A percentile compares a stretch with the other conserved stretches of the same genome.
Conservation (phyloP, 2,113 vertebrate species). For the Gasterosteus nipponicus region DNA sequence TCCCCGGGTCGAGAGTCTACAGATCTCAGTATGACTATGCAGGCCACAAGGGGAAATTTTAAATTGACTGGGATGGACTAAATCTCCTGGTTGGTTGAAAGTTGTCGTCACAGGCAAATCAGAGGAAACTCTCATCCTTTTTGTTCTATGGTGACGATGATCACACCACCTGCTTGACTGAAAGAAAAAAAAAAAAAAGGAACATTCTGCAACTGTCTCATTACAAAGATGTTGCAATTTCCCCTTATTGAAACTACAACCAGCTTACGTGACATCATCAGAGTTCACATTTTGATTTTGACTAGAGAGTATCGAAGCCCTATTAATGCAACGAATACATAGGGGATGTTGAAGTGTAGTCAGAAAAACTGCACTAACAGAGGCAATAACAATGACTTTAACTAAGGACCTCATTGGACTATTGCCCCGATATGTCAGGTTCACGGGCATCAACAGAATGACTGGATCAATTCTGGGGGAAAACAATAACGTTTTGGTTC, state of each 20-base stretch:
- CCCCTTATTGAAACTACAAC: neutral
- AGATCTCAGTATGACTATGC: neutral
- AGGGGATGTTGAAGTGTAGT: constrained; percentile 19
- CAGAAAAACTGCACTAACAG: neutral
- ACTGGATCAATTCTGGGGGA: neutral
- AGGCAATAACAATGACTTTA: constrained; percentile 17
- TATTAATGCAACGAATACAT: constrained; percentile 10
- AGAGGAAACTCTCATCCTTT: neutral
- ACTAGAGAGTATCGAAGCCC: neutral
- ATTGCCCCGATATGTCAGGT: constrained; percentile 5
- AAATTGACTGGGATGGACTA: neutral
- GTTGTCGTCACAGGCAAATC: neutral
- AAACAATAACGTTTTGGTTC: neutral
- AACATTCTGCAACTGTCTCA: constrained; percentile 13
- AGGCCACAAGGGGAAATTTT: neutral
- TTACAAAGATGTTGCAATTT: constrained; percentile 38
- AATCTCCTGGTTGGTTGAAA: neutral
- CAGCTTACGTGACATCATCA: neutral
- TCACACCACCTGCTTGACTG: neutral
- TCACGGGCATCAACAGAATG: neutral
- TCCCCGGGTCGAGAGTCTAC: neutral
- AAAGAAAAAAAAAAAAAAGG: constrained; percentile 47
- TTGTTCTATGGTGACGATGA: neutral
- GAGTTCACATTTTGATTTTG: constrained; percentile 2
- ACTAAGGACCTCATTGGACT: constrained; percentile 3